These are phyloP conservation scores for Alloscopus bannaensis DNA, from an alignment of 2,888 invertebrate species.

Conservation along the genomic window DNA sequence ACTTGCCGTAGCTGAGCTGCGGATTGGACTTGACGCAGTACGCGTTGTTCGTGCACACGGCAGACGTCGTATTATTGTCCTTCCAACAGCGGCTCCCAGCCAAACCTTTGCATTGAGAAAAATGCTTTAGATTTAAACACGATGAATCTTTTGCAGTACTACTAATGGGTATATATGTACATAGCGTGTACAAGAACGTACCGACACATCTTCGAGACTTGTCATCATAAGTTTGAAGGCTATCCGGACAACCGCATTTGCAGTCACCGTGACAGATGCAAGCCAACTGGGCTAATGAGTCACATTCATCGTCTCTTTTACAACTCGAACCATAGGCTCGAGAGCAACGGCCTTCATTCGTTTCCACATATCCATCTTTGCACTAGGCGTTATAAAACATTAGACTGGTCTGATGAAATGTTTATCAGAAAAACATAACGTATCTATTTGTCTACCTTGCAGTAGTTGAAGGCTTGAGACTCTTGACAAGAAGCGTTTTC, in stretches of 20 bases:
- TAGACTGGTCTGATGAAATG: too few species aligned
- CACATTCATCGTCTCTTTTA: conserved; percentile 64
- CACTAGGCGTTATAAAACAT: conserved; percentile 46
- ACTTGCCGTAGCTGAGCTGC: conserved; percentile 62
- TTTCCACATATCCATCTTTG: conserved; percentile 61
- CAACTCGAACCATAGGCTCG: conserved; percentile 36
- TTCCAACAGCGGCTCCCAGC: conserved; percentile 62
- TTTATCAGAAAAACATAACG: too few species aligned
- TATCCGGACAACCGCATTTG: conserved; percentile 61
- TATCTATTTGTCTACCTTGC: too few species aligned
- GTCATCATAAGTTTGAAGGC: conserved; percentile 54
- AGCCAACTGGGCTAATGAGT: conserved; percentile 61
- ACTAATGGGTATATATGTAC: too few species aligned
- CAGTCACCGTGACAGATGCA: conserved; percentile 68
- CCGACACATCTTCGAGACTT: conserved; percentile 59
- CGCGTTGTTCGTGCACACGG: conserved; percentile 58
- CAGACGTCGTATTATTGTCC: conserved; percentile 44
- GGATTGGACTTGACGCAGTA: conserved; percentile 64
- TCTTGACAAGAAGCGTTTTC: conserved; percentile 65
- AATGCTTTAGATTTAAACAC: too few species aligned
- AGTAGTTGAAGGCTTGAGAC: conserved; percentile 57
- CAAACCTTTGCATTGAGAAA: too few species aligned
- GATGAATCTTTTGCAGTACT: too few species aligned
- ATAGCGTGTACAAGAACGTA: too few species aligned
- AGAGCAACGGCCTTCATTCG: conserved; percentile 59